Conservation (phyloP, 2,888 invertebrate genomes). For the Nymphalis polychloros region DNA sequence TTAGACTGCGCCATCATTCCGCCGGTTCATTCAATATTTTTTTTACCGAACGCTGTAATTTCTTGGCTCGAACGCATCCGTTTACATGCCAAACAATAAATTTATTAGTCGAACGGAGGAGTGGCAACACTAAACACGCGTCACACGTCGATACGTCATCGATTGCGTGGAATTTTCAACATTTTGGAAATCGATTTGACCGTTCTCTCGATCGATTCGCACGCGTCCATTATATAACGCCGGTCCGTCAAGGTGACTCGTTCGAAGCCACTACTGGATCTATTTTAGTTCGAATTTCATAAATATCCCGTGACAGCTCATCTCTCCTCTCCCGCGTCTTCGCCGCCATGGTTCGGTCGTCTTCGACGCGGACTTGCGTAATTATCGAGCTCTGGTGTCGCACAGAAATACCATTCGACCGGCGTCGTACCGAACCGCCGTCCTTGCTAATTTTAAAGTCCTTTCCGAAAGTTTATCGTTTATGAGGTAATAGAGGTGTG, state of each 20-base stretch:
- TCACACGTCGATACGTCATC: conserved; percentile 72
- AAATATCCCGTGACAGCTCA: conserved; percentile 81
- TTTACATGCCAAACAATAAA: conserved; percentile 83
- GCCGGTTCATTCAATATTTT: conserved; percentile 80
- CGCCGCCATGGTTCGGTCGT: conserved; percentile 66
- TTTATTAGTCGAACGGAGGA: conserved; percentile 80
- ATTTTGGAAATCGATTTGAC: conserved; percentile 65
- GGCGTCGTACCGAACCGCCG: conserved; percentile 57
- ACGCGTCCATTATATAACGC: conserved; percentile 65
- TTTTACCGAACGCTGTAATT: conserved; percentile 79
- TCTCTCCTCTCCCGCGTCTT: conserved; percentile 77
- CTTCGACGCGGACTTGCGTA: conserved; percentile 68
- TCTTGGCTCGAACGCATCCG: conserved; percentile 82
- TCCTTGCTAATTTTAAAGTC: conserved; percentile 81
- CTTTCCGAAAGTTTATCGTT: conserved; percentile 76
- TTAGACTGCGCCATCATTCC: conserved; percentile 76
- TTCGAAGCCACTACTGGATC: conserved; percentile 74
- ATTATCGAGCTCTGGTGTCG: conserved; percentile 63
- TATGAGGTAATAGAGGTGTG: conserved; percentile 76
- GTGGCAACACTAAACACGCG: conserved; percentile 75
- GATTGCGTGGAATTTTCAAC: conserved; percentile 67
- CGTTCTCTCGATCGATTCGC: conserved; percentile 56
- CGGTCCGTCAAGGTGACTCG: conserved; percentile 79
- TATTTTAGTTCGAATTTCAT: conserved; percentile 81
- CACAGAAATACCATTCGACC: conserved; percentile 47